These are phyloP conservation scores for Hydrozoanthus tunicans DNA, from an alignment of 64 coral and sea anemone genomes.

Conservation along the genomic window DNA sequence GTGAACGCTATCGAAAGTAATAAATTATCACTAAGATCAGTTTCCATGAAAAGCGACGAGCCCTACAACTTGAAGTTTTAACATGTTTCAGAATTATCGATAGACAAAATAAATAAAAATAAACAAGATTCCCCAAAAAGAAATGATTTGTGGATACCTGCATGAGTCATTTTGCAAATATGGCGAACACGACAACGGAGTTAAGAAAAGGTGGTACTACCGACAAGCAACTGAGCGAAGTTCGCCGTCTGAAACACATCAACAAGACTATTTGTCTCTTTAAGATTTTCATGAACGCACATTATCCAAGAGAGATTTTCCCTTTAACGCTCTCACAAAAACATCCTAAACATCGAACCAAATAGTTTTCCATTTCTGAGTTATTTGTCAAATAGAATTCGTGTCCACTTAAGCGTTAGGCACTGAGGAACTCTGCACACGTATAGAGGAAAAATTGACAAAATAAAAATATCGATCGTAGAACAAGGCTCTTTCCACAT, in stretches of 20 bases:
- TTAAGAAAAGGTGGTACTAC: neutral
- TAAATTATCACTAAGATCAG: neutral
- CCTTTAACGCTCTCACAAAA: neutral
- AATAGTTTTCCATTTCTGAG: neutral
- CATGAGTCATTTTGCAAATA: constrained; percentile 63
- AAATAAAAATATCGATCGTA: neutral
- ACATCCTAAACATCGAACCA: neutral
- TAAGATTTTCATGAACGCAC: neutral
- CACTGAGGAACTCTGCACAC: neutral
- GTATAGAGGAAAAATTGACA: no score
- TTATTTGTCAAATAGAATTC: neutral
- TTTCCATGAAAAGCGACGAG: neutral
- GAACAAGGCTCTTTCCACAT: neutral
- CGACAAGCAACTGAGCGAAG: constrained; percentile 2
- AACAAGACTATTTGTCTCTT: neutral
- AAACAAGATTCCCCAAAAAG: constrained; percentile 31
- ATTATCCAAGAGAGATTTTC: neutral
- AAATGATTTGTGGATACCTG: constrained; percentile 18
- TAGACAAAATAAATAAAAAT: neutral
- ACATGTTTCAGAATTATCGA: neutral
- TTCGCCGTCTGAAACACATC: neutral
- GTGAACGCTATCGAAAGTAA: constrained; percentile 7
- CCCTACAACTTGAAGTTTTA: neutral
- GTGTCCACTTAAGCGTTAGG: neutral
- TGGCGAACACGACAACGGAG: constrained; percentile 25